Conservation (phyloP, 2,113 vertebrate species). For the Henicopernis longicauda region DNA sequence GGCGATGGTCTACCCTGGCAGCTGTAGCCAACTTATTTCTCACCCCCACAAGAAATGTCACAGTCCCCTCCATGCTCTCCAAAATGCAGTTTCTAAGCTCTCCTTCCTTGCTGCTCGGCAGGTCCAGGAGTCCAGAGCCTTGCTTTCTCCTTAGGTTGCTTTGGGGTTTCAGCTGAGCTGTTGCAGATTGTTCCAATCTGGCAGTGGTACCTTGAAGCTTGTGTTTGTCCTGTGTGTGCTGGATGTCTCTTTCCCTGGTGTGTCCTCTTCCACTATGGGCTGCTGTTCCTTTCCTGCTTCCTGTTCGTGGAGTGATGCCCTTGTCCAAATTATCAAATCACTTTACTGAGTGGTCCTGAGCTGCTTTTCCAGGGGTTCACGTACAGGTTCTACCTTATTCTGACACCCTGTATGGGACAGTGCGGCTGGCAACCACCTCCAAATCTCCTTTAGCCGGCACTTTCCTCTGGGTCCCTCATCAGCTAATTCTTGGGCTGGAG, state of each 20-base stretch:
- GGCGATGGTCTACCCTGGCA: neutral
- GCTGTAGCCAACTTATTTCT: neutral
- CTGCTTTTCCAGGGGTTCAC: neutral
- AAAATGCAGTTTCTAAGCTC: neutral
- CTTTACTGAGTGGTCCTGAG: neutral
- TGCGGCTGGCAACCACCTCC: neutral
- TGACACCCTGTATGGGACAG: neutral
- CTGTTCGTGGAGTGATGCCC: neutral
- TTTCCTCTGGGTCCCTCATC: neutral
- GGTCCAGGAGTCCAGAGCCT: neutral
- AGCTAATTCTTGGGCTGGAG: neutral
- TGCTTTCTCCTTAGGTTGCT: neutral
- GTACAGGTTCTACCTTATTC: neutral
- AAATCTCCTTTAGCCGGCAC: neutral
- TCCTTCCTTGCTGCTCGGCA: neutral
- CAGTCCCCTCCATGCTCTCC: neutral
- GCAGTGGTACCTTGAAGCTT: neutral
- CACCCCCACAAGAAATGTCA: neutral
- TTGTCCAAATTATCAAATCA: neutral
- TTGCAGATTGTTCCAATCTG: neutral
- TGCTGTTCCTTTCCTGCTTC: neutral
- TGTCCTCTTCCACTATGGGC: neutral
- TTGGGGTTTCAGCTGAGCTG: neutral
- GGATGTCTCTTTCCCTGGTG: neutral
- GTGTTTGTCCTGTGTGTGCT: neutral